Evolutionary conservation across 2,113 vertebrate species (phyloP).

Genomic region (Zapornia atra): DNA sequence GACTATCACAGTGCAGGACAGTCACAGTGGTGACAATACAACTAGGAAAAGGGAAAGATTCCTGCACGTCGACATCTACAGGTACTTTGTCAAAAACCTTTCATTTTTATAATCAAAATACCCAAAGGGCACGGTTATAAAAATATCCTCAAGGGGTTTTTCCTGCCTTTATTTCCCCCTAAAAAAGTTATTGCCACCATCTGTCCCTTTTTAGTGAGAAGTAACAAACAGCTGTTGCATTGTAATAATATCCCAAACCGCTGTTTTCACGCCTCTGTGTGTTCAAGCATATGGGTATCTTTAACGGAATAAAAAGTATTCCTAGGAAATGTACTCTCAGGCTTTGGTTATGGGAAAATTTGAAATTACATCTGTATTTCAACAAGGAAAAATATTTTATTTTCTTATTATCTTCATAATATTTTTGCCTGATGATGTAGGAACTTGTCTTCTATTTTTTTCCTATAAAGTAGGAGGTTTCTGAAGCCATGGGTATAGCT

Average conservation of each 20-base stretch:
- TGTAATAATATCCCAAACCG: background rate
- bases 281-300: background rate
- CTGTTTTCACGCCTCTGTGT: background rate
- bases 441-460: background rate
- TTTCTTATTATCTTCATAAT: background rate
- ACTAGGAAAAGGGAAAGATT: background rate
- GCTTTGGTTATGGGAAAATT: background rate
- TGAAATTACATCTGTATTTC: background rate
- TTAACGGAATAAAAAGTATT: background rate
- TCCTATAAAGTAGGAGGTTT: background rate
- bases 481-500: background rate
- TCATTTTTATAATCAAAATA: background rate
- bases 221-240: background rate
- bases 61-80: background rate
- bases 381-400: background rate
- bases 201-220: background rate
- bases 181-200: background rate
- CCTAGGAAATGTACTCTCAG: background rate
- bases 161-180: too few relatives aligned
- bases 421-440: background rate
- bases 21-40: background rate
- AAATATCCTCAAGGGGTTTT: background rate
- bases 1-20: background rate
- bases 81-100: background rate
- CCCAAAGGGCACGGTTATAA: background rate